Evolutionary conservation across 2,113 vertebrate genomes (phyloP).

Genomic region (Hypocryptadius cinnamomeus): DNA sequence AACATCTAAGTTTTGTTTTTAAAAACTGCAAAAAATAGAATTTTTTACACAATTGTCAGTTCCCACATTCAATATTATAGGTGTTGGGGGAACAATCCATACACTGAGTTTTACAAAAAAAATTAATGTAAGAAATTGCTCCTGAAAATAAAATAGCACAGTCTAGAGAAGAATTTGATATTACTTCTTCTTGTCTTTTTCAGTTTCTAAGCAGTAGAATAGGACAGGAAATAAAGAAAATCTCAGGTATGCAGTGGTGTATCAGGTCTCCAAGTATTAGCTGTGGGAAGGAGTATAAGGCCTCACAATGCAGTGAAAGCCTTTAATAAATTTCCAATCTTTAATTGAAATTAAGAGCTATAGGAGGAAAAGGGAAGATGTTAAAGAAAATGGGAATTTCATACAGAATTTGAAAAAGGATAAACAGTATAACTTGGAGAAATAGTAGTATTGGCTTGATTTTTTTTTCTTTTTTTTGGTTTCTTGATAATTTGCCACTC

Average conservation of each 20-base stretch:
- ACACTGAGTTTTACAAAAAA: background rate
- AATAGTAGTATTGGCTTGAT: background rate
- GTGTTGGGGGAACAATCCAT: background rate
- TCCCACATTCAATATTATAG: background rate
- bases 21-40: background rate
- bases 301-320: background rate
- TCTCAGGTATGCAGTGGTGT: background rate
- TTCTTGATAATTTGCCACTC: background rate
- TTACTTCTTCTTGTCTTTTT: background rate
- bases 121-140: background rate
- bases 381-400: background rate
- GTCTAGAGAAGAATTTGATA: background rate
- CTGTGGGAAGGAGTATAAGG: background rate
- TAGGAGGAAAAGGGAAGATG: background rate
- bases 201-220: background rate
- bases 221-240: background rate
- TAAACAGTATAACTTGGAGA: background rate
- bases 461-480: background rate
- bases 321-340: background rate
- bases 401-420: background rate
- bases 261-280: background rate
- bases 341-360: background rate
- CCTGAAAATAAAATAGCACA: background rate
- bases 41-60: background rate
- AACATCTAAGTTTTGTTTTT: background rate